phyloP scores from a whole-genome alignment of 1,140 invertebrate genomes.

The Ptiloglossa arizonensis region DNA sequence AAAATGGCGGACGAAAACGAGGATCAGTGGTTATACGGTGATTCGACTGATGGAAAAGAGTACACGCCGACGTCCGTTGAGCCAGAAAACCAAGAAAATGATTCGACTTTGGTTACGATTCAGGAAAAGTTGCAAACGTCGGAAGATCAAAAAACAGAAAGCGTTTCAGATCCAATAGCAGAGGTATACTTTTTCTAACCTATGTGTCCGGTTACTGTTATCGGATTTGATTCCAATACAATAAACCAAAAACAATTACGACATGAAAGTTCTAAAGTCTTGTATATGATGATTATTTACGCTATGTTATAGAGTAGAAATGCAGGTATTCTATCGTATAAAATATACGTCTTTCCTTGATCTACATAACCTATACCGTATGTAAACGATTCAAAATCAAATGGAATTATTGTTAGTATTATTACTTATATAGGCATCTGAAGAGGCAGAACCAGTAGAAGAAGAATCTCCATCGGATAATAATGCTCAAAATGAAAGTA shows the following conservation, averaged over 20 bases:
- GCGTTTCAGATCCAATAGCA: conserved; percentile 46
- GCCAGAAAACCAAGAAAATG: conserved; percentile 72
- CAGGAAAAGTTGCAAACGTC: conserved; percentile 70
- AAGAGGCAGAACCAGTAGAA: conserved; percentile 51
- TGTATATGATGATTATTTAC: too few relatives aligned
- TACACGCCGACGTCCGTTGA: conserved; percentile 60
- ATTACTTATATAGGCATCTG: conserved; percentile 26
- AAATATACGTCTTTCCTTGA: neutral
- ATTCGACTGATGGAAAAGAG: conserved; percentile 79
- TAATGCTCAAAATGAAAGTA: conserved; percentile 77
- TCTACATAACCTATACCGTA: conserved; percentile 23
- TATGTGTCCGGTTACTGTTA: conserved; percentile 35
- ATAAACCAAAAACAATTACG: too few relatives aligned
- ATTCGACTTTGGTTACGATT: conserved; percentile 51
- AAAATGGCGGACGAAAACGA: conserved; percentile 88
- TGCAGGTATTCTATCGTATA: neutral
- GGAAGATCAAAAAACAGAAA: conserved; percentile 63
- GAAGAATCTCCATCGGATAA: conserved; percentile 46
- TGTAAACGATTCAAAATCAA: neutral
- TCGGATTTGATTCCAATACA: neutral
- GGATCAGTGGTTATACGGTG: conserved; percentile 90
- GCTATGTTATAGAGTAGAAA: neutral
- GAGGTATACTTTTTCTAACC: conserved; percentile 66
- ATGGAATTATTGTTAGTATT: neutral
- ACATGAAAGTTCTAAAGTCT: neutral